A percentile compares a stretch with the other conserved stretches of the same genome.
Conservation (phyloP, 2,888 invertebrate species). For the Pycnomerus fuliginosus region DNA sequence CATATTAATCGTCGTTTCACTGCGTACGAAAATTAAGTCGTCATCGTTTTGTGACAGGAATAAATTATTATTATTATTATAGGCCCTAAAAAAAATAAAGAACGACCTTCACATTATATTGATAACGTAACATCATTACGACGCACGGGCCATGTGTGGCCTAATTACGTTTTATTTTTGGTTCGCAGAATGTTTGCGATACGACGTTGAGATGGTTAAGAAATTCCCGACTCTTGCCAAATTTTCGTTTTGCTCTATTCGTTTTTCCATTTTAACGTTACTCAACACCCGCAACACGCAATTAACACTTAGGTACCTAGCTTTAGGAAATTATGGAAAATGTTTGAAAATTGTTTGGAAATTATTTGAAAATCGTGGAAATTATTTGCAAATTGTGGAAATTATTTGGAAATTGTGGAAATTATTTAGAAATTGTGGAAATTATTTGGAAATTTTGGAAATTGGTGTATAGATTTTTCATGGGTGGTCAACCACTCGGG, state of each 20-base stretch:
- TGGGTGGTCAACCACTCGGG: neutral
- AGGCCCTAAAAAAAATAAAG: too few species aligned
- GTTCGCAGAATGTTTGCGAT: neutral
- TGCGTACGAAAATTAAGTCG: neutral
- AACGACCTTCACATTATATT: neutral
- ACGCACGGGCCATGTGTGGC: neutral
- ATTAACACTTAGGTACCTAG: neutral
- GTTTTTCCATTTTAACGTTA: neutral
- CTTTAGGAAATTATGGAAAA: too few species aligned
- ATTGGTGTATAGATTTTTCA: neutral
- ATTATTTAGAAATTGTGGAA: neutral
- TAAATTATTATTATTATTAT: too few species aligned
- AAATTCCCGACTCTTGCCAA: conserved; percentile 4
- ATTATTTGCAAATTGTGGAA: neutral
- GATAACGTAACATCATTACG: conserved; percentile 2
- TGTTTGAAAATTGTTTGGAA: too few species aligned
- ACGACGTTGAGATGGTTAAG: conserved; percentile 8
- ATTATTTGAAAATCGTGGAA: neutral
- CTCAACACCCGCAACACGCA: neutral
- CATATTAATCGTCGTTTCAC: too few species aligned
- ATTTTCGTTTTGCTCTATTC: conserved; percentile 4
- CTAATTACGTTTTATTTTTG: neutral
- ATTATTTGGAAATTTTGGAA: neutral
- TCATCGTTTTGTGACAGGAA: too few species aligned
- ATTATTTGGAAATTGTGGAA: neutral